phyloP scores from a whole-genome alignment of 2,888 invertebrate species.

The Graphium colonna region DNA sequence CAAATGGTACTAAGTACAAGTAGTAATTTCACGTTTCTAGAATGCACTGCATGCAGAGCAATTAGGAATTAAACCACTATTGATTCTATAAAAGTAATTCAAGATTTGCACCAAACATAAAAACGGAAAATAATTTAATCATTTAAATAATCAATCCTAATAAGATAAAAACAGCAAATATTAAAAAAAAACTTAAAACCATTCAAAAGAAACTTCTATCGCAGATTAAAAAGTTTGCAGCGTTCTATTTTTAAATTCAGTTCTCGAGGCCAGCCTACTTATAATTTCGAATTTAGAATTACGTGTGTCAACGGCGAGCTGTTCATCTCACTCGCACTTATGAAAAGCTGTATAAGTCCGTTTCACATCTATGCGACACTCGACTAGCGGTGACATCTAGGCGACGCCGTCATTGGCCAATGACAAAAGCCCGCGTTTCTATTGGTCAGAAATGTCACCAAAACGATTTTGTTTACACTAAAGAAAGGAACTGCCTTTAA shows the following conservation, averaged over 20 bases:
- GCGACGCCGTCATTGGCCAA: slow-evolving; percentile 46
- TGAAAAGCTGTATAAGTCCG: slow-evolving; percentile 24
- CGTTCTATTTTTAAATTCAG: no score
- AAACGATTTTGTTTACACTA: slow-evolving; percentile 22
- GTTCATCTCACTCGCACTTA: slow-evolving; percentile 35
- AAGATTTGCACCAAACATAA: no score
- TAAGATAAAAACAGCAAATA: not conserved
- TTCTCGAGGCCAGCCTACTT: not conserved
- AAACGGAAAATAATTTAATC: no score
- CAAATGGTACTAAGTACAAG: no score
- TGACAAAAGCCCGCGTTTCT: slow-evolving; percentile 41
- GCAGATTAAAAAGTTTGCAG: not conserved
- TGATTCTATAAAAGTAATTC: no score
- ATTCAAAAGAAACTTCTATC: slow-evolving; percentile 3
- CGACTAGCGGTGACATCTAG: slow-evolving; percentile 63
- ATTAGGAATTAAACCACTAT: no score
- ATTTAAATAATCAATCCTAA: no score
- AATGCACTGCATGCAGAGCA: no score
- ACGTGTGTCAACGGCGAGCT: slow-evolving; percentile 3
- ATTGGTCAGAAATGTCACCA: slow-evolving; percentile 55
- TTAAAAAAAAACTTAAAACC: not conserved
- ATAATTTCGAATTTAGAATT: not conserved
- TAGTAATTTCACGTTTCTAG: no score
- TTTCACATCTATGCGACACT: slow-evolving; percentile 46
- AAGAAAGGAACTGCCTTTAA: not conserved